A percentile compares a stretch with the other conserved stretches of the same genome.
Evolutionary conservation across 1,140 invertebrate genomes (phyloP).

Genomic region (Atta colombica): DNA sequence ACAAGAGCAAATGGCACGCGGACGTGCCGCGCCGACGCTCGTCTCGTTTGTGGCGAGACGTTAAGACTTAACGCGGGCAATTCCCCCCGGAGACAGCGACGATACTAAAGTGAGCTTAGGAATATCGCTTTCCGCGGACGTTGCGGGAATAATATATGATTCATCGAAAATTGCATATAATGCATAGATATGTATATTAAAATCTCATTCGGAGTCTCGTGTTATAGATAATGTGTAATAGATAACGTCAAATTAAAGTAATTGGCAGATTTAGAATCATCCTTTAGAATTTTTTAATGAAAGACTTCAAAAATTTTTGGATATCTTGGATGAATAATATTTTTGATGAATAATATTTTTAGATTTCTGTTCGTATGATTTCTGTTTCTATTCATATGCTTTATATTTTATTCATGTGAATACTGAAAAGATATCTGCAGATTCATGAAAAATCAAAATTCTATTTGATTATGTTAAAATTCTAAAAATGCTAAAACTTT

Average conservation of each 20-base stretch:
- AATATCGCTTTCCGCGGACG: constrained; percentile 50
- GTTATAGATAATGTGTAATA: background rate
- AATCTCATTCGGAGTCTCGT: background rate
- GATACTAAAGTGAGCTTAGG: constrained; percentile 51
- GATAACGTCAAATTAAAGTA: background rate
- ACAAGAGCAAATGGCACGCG: constrained; percentile 65
- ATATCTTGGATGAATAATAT: background rate
- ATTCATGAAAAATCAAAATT: background rate
- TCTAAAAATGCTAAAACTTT: background rate
- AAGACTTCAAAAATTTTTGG: background rate
- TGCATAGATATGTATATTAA: background rate
- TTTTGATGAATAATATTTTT: background rate
- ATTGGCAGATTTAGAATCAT: background rate
- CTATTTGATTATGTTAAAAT: background rate
- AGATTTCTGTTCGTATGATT: too few species aligned
- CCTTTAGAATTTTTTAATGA: background rate
- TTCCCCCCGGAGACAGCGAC: constrained; percentile 53
- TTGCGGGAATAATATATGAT: constrained; percentile 31
- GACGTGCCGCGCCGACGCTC: constrained; percentile 60
- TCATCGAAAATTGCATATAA: constrained; percentile 8
- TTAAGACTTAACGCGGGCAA: constrained; percentile 58
- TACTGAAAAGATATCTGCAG: background rate
- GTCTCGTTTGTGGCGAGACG: constrained; percentile 54
- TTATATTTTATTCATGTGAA: background rate
- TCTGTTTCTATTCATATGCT: background rate